A percentile compares a stretch with the other conserved stretches of the same genome.
Conservation (phyloP, 2,888 invertebrate species). For the Andricus quercusramuli region DNA sequence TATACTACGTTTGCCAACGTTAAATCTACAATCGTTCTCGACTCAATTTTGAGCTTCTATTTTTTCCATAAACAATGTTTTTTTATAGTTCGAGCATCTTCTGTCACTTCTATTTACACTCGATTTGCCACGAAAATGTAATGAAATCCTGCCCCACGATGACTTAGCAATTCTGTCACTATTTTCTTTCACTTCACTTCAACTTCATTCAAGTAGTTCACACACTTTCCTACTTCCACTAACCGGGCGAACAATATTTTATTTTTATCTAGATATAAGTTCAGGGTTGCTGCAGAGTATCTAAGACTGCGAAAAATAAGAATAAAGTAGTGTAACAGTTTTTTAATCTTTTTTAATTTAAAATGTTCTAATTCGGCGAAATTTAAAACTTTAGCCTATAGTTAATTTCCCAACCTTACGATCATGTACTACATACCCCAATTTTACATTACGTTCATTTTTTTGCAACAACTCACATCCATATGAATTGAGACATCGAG, state of each 20-base stretch:
- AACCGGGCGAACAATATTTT: slow-evolving; percentile 31
- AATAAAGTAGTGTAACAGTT: too few relatives aligned
- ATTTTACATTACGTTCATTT: too few relatives aligned
- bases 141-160: slow-evolving; percentile 19
- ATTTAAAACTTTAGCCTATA: too few relatives aligned
- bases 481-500: too few relatives aligned
- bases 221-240: not conserved
- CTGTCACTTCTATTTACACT: slow-evolving; percentile 7
- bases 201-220: slow-evolving; percentile 17
- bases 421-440: too few relatives aligned
- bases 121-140: not conserved
- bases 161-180: not conserved
- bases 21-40: not conserved
- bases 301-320: not conserved
- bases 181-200: not conserved
- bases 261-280: not conserved
- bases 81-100: not conserved
- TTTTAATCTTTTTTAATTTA: too few relatives aligned
- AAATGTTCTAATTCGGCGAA: too few relatives aligned
- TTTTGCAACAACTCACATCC: too few relatives aligned
- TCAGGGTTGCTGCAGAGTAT: not conserved
- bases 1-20: not conserved
- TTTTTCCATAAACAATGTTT: not conserved
- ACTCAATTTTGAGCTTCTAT: not conserved
- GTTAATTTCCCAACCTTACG: too few relatives aligned